Evolutionary conservation across 2,113 vertebrate genomes (phyloP).

Genomic region (Pterophyllum scalare): DNA sequence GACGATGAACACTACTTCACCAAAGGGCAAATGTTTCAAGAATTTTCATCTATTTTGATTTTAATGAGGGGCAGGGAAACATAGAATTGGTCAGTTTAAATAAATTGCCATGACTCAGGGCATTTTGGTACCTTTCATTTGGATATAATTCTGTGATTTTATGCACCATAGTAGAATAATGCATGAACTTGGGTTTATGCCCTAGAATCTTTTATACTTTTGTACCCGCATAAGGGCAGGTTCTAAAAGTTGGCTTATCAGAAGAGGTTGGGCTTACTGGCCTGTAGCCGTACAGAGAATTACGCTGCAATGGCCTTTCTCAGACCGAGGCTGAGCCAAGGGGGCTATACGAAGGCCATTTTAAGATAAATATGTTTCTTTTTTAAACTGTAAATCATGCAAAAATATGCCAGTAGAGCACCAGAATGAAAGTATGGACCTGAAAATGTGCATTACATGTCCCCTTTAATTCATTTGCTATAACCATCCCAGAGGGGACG

Average conservation of each 20-base stretch:
- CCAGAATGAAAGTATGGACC: background rate
- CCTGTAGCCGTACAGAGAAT: background rate
- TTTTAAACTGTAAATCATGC: background rate
- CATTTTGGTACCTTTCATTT: background rate
- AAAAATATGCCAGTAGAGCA: background rate
- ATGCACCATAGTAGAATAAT: background rate
- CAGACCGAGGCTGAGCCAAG: background rate
- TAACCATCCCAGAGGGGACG: slow-evolving; percentile 13
- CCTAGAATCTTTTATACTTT: background rate
- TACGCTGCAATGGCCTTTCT: background rate
- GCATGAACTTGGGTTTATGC: background rate
- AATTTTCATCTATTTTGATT: background rate
- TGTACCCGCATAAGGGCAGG: background rate
- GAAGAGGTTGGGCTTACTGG: background rate
- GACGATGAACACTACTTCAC: background rate
- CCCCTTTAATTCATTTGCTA: slow-evolving; percentile 20
- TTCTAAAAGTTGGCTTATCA: background rate
- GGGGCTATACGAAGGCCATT: background rate
- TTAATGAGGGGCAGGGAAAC: background rate
- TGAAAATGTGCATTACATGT: slow-evolving; percentile 5
- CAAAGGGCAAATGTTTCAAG: slow-evolving; percentile 4
- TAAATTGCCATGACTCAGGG: background rate
- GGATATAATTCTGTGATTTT: background rate
- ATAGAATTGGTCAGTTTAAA: background rate
- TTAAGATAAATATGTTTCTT: background rate